Evolutionary conservation across 2,888 invertebrate species (phyloP), one percentile per base, ranked within the genome.

Genomic region (Clivina fossor): DNA sequence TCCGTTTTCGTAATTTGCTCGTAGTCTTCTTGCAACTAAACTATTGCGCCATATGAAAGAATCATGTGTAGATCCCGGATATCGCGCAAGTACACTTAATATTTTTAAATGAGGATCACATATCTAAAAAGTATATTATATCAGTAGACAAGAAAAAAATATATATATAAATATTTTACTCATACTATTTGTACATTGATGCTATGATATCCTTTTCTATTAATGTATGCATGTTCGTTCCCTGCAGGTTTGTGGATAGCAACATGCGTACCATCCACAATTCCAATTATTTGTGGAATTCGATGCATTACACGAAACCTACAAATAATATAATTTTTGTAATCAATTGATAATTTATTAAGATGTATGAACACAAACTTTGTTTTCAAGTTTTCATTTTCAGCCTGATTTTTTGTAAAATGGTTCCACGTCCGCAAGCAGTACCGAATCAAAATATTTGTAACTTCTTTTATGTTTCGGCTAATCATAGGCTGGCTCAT

Each of bases 121-220:
- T 4, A 32, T 32, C 32, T 32, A 13, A 8, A 32, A 32, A 32
- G 13, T 32, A 4, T 11, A 11, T 11, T 32, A 8, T 13, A 11
- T 32, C 4, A 3, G 4, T 11, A 32, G 4, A 3, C 4, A 32
- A 4, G 32, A 32, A 32, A 32, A 4, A 32, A 8, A 4, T 4
- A 32, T 4, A 32, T 32, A 4, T 32, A 4, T n/a, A n/a, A n/a
- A n/a, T n/a, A n/a, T n/a, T 32, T 32, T 32, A 32, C 13, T n/a
- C n/a, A 4, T 32, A 32, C 32, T 11, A 32, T 32, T 32, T 32
- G 32, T 13, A 32, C 32, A 32, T 32, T 32, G n/a, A 32, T 32
- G 13, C 32, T 32, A 8, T 32, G 32, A 13, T 32, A 32, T 5
- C 32, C 32, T 32, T 32, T 32, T 32, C 32, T 32, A 32, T 32